These are phyloP conservation scores for Rhinichthys klamathensis DNA, from an alignment of 2,113 vertebrate genomes.

Conservation along the genomic window DNA sequence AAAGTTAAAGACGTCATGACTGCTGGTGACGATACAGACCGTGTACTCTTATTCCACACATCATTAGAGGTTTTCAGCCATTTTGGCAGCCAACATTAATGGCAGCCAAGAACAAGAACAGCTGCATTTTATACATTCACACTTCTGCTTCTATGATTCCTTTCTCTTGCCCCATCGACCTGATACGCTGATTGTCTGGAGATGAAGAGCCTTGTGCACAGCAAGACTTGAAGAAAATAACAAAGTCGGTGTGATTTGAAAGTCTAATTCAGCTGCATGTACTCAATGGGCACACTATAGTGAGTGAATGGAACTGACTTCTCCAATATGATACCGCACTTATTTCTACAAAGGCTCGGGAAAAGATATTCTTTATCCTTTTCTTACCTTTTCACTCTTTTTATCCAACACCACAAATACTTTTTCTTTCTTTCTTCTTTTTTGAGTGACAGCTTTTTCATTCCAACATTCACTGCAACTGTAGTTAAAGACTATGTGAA, in stretches of 20 bases:
- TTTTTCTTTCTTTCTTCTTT: not conserved
- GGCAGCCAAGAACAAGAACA: slow-evolving; percentile 30
- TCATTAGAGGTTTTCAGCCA: slow-evolving; percentile 49
- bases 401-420: not conserved
- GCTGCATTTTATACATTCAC: slow-evolving; percentile 40
- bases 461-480: not conserved
- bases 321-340: slow-evolving; percentile 11
- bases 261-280: slow-evolving; percentile 29
- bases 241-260: slow-evolving; percentile 41
- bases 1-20: slow-evolving; percentile 49
- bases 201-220: slow-evolving; percentile 32
- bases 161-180: slow-evolving; percentile 35
- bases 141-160: slow-evolving; percentile 16
- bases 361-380: not conserved
- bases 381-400: not conserved
- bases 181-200: slow-evolving; percentile 38
- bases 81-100: slow-evolving; percentile 39
- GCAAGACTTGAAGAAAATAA: slow-evolving; percentile 46
- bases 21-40: slow-evolving; percentile 38
- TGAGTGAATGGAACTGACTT: slow-evolving; percentile 26
- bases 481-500: not conserved
- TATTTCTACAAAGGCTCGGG: not conserved
- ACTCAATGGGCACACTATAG: slow-evolving; percentile 9
- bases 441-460: not conserved
- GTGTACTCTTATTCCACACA: slow-evolving; percentile 44